These are phyloP conservation scores for Dicerorhinus sumatrensis DNA, from an alignment of 2,113 vertebrate genomes.

Conservation along the genomic window DNA sequence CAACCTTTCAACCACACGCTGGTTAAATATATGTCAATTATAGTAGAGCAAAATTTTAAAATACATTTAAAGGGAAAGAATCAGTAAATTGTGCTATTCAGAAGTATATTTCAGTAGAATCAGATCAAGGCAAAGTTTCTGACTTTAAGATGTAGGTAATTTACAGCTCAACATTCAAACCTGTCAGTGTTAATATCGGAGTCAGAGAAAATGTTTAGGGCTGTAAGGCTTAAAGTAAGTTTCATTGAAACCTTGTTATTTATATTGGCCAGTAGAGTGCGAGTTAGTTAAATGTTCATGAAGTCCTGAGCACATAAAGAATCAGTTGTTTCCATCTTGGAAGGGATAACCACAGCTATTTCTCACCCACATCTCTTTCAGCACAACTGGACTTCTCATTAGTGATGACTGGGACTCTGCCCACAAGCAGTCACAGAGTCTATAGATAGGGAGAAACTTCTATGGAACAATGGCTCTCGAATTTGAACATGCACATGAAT, in stretches of 20 bases:
- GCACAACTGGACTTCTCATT: neutral
- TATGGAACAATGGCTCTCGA: neutral
- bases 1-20: neutral
- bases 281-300: neutral
- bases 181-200: neutral
- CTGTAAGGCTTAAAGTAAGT: neutral
- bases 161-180: conserved; percentile 34
- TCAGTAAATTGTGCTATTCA: neutral
- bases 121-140: neutral
- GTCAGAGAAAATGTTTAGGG: conserved; percentile 19
- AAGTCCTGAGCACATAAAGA: neutral
- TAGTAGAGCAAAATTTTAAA: neutral
- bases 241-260: neutral
- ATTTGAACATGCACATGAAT: neutral
- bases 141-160: conserved; percentile 25
- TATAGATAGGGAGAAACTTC: neutral
- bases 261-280: neutral
- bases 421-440: conserved; percentile 15
- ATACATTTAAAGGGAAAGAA: neutral
- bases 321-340: neutral
- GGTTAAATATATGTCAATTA: neutral
- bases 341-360: neutral
- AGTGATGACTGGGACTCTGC: neutral
- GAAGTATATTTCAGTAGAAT: conserved; percentile 42
- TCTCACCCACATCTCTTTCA: neutral